Percentiles rank a stretch among this genome's conserved stretches.
Evolutionary conservation across 2,888 invertebrate genomes (phyloP).

Genomic region (Mesorhabditis belari): DNA sequence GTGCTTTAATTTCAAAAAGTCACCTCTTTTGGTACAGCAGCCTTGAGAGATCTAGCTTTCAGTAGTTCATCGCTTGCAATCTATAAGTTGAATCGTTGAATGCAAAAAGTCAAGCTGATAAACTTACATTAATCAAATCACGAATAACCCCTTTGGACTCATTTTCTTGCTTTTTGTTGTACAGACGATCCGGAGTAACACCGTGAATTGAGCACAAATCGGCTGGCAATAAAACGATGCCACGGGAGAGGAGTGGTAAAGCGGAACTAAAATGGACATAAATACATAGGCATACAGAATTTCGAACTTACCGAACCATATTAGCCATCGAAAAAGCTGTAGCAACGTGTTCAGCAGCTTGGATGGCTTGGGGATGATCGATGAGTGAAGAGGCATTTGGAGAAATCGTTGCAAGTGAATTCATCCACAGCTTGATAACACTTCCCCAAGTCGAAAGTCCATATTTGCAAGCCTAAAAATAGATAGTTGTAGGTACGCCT

Average conservation of each 20-base stretch:
- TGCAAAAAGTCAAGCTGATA: neutral
- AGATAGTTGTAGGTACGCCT: too few relatives aligned
- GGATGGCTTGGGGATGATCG: too few relatives aligned
- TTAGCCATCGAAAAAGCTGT: slow-evolving; percentile 21
- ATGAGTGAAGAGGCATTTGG: neutral
- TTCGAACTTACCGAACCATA: slow-evolving; percentile 9
- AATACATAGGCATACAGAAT: neutral
- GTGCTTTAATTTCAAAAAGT: neutral
- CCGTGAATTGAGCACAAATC: slow-evolving; percentile 40
- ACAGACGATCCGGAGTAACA: slow-evolving; percentile 36
- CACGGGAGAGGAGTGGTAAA: slow-evolving; percentile 59
- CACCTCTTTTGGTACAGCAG: neutral
- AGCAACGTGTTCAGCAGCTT: slow-evolving; percentile 2
- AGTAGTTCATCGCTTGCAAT: neutral
- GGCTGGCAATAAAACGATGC: slow-evolving; percentile 42
- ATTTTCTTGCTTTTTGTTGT: slow-evolving; percentile 34
- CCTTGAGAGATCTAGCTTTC: neutral
- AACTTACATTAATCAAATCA: slow-evolving; percentile 29
- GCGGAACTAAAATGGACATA: slow-evolving; percentile 70
- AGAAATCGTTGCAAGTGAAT: too few relatives aligned
- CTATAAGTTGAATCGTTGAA: neutral
- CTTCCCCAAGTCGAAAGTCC: neutral
- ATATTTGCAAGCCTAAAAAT: neutral
- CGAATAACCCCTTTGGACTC: slow-evolving; percentile 23
- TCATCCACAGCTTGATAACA: neutral